These are phyloP conservation scores for Aphelocoma californica DNA, from an alignment of 2,797 vertebrate genomes.

Conservation along the genomic window DNA sequence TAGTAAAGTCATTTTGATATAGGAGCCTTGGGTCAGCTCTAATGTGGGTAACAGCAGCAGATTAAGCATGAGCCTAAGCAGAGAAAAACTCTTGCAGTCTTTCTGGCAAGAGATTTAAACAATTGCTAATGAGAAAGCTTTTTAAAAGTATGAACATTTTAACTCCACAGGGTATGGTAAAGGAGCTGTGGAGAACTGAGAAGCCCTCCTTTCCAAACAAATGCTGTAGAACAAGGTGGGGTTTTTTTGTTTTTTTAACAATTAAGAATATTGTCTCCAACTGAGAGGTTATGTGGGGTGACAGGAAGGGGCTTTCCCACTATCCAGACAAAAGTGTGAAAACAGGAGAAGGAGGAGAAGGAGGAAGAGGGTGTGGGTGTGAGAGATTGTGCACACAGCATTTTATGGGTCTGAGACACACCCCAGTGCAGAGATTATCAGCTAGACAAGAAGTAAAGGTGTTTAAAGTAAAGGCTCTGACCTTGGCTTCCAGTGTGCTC, in stretches of 20 bases:
- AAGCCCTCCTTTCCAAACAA: neutral
- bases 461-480: neutral
- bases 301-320: neutral
- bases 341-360: neutral
- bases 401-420: neutral
- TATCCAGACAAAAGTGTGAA: neutral
- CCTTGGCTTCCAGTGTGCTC: neutral
- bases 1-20: neutral
- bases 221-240: neutral
- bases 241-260: neutral
- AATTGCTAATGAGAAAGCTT: conserved; percentile 6
- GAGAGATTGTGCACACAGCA: neutral
- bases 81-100: neutral
- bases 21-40: neutral
- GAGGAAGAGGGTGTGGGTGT: neutral
- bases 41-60: neutral
- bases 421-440: neutral
- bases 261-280: neutral
- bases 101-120: neutral
- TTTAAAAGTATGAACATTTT: neutral
- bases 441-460: neutral
- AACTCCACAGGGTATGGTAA: neutral
- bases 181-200: neutral
- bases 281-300: neutral
- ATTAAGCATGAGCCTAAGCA: neutral